A percentile compares a stretch with the other conserved stretches of the same genome.
Evolutionary conservation across 2,888 invertebrate genomes (phyloP).

Genomic region (Parascotia fuliginaria): DNA sequence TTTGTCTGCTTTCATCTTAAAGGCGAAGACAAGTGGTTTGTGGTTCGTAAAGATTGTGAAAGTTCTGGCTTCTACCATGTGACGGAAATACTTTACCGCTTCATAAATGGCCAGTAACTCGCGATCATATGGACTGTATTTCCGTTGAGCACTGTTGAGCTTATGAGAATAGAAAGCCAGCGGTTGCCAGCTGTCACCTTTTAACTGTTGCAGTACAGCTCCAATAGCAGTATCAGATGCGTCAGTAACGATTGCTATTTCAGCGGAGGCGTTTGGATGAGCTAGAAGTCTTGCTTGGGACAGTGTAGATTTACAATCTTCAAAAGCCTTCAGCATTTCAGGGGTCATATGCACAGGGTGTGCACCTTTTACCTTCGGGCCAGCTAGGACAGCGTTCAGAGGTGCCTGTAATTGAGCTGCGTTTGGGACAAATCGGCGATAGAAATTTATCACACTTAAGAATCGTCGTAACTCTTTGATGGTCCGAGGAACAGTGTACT

Average conservation of each 20-base stretch:
- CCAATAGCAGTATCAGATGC: background rate
- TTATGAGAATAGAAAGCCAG: background rate
- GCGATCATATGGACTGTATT: conserved; percentile 12
- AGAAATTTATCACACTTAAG: no score
- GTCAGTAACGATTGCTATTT: background rate
- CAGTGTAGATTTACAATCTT: background rate
- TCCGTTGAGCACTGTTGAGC: background rate
- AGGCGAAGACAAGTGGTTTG: conserved; percentile 16
- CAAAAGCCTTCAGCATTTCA: background rate
- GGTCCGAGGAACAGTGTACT: no score
- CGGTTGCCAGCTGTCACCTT: background rate
- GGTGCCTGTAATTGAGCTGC: no score
- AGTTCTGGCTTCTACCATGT: conserved; percentile 11
- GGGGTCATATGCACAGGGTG: background rate
- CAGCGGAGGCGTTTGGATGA: background rate
- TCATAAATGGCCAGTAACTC: conserved; percentile 22
- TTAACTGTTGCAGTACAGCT: background rate
- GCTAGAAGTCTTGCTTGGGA: background rate
- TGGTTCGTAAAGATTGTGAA: conserved; percentile 17
- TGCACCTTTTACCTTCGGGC: background rate
- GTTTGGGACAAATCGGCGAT: no score
- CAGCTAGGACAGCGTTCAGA: background rate
- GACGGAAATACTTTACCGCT: conserved; percentile 11
- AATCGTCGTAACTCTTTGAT: no score
- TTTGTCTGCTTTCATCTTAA: background rate